Conservation (phyloP, 1,140 invertebrate genomes). For the Pachyrhynchus sulphureomaculatus region DNA sequence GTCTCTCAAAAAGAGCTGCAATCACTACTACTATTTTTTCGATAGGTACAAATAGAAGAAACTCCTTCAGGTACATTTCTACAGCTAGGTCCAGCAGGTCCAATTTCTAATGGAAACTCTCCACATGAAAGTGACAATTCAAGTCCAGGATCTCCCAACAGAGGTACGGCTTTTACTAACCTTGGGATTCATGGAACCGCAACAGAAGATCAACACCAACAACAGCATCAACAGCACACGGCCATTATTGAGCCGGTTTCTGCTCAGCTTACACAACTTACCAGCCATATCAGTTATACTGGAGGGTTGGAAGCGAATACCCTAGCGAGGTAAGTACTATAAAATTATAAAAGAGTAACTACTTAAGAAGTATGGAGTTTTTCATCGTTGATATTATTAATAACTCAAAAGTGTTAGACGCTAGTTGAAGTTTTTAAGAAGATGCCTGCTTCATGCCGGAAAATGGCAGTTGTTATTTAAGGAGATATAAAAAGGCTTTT, state of each 20-base stretch:
- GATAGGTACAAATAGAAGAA: conserved; percentile 41
- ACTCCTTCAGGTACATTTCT: conserved; percentile 36
- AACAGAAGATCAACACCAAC: not conserved
- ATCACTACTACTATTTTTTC: no score
- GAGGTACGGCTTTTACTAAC: conserved; percentile 27
- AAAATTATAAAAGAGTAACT: not conserved
- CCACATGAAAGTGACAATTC: conserved; percentile 42
- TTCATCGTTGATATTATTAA: no score
- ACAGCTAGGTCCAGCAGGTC: conserved; percentile 35
- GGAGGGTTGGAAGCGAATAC: conserved; percentile 33
- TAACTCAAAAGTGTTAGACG: no score
- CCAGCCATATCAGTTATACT: conserved; percentile 48
- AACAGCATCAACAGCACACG: conserved; percentile 18
- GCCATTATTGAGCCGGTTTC: conserved; percentile 27
- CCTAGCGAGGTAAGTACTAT: conserved; percentile 2
- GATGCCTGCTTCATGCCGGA: no score
- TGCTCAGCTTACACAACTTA: conserved; percentile 46
- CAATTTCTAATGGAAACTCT: conserved; percentile 38
- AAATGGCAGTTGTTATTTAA: no score
- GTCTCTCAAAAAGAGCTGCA: no score
- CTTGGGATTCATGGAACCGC: not conserved
- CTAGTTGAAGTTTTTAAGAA: no score
- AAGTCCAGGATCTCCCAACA: conserved; percentile 41
- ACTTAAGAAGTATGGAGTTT: no score
- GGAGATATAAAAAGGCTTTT: no score